Conservation (phyloP, 2,888 invertebrate species). For the Euplexia lucipara region DNA sequence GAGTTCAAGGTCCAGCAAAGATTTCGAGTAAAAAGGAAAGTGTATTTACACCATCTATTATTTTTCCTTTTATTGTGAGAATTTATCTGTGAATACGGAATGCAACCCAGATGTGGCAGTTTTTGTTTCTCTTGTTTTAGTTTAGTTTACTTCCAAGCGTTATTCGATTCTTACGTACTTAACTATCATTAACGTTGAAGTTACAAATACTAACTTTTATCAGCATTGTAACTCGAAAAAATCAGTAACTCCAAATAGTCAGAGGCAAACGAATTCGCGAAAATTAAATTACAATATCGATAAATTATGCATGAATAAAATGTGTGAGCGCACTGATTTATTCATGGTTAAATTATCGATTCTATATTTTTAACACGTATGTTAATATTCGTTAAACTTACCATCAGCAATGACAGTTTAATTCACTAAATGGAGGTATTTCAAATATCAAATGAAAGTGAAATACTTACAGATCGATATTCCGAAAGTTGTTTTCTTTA, state of each 20-base stretch:
- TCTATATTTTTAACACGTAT: slow-evolving; percentile 38
- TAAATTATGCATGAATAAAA: slow-evolving; percentile 50
- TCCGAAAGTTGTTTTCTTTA: slow-evolving; percentile 18
- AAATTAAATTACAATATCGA: slow-evolving; percentile 31
- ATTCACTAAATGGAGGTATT: slow-evolving; percentile 28
- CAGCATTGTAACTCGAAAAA: slow-evolving; percentile 4
- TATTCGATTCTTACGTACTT: no score
- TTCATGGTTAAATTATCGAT: slow-evolving; percentile 35
- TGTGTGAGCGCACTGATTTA: slow-evolving; percentile 47
- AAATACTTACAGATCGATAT: slow-evolving; percentile 15
- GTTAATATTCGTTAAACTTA: slow-evolving; percentile 18
- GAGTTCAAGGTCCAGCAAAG: no score
- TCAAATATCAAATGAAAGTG: slow-evolving; percentile 34
- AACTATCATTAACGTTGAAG: background rate
- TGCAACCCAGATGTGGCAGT: no score
- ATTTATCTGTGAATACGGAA: no score
- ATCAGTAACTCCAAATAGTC: slow-evolving; percentile 23
- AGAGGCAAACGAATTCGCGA: slow-evolving; percentile 12
- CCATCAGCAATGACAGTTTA: background rate
- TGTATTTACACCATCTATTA: no score
- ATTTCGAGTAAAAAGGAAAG: no score
- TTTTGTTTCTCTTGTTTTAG: no score
- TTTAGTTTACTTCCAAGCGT: no score
- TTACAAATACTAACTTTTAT: background rate
- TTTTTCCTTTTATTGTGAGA: no score